These are phyloP conservation scores for Mobula hypostoma DNA, from an alignment of 2,113 vertebrate species.

Conservation along the genomic window DNA sequence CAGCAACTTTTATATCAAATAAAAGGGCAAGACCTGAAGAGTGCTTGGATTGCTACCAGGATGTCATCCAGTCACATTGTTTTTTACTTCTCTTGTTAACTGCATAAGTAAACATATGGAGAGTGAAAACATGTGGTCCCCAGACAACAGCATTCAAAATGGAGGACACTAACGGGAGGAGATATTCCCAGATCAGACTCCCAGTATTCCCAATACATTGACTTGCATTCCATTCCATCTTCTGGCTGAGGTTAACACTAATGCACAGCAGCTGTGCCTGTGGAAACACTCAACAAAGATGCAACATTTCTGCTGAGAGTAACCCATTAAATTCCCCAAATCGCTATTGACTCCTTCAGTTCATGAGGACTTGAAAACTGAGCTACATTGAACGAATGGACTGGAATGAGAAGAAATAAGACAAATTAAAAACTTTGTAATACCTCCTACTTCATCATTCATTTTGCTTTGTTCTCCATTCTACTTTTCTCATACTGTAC, in stretches of 20 bases:
- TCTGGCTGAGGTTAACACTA: not conserved
- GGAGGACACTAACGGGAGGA: not conserved
- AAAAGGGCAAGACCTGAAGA: not conserved
- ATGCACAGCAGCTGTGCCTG: constrained; percentile 4
- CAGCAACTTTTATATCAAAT: not conserved
- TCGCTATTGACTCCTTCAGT: not conserved
- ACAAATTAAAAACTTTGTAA: not conserved
- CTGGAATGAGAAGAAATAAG: not conserved
- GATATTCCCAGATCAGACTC: not conserved
- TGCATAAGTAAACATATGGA: not conserved
- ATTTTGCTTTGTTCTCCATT: not conserved
- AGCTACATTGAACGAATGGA: not conserved
- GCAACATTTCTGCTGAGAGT: not conserved
- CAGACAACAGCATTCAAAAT: not conserved
- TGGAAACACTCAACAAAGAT: not conserved
- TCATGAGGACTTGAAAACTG: not conserved
- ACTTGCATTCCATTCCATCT: not conserved
- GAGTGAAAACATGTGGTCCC: constrained; percentile 3
- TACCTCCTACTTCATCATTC: not conserved
- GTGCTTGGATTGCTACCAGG: not conserved
- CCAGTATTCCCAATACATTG: not conserved
- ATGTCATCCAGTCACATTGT: constrained; percentile 8
- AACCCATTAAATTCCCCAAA: constrained; percentile 8
- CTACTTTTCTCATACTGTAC: not conserved
- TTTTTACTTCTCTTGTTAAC: not conserved